These are phyloP conservation scores for Pterocles burchelli DNA, from an alignment of 2,113 vertebrate genomes.

Conservation along the genomic window DNA sequence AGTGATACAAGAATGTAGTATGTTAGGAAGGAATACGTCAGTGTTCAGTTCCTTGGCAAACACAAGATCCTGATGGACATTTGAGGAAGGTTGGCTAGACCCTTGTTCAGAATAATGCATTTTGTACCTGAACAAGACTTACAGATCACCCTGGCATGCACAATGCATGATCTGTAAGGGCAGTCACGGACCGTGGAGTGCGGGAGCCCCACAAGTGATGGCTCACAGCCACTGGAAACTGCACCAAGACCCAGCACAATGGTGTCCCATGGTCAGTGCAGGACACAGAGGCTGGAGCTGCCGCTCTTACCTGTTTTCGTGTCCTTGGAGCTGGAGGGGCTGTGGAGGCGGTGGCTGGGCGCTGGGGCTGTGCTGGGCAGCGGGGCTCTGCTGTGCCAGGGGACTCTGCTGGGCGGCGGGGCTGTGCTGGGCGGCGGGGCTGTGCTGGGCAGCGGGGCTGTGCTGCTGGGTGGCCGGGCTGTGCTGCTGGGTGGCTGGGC, in stretches of 20 bases:
- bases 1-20: background rate
- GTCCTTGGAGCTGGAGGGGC: constrained; percentile 87
- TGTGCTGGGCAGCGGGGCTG: too few species aligned
- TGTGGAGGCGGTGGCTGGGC: constrained; percentile 80
- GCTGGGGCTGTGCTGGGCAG: constrained; percentile 76
- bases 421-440: constrained; percentile 73
- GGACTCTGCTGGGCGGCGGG: constrained; percentile 83
- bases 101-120: background rate
- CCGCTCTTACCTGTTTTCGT: constrained; percentile 87
- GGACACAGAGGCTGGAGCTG: background rate
- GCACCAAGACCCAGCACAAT: background rate
- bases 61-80: rapidly evolving
- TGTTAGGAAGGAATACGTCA: background rate
- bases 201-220: background rate
- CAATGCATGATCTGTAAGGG: rapidly evolving
- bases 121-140: background rate
- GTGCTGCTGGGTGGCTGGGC: too few species aligned
- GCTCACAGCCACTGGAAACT: background rate
- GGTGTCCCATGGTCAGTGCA: background rate
- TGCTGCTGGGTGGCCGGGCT: too few species aligned
- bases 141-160: background rate
- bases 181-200: rapidly evolving
- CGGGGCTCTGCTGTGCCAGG: constrained; percentile 76
- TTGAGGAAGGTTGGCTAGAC: background rate
- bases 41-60: background rate